Evolutionary conservation across 2,888 invertebrate genomes (phyloP).

Genomic region (Amitus sp.): DNA sequence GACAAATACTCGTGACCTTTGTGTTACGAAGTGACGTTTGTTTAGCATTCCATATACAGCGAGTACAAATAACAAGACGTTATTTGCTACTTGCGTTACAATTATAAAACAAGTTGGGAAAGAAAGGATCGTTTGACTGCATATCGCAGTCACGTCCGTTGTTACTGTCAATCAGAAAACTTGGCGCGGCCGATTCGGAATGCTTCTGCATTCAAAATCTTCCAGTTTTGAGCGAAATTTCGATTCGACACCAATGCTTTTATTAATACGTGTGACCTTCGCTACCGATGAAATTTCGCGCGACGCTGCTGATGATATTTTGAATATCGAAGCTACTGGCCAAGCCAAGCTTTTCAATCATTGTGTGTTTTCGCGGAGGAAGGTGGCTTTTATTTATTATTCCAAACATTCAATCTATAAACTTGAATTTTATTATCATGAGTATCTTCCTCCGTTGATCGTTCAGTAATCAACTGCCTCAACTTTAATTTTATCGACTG

Average conservation of each 20-base stretch:
- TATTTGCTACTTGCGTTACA: slow-evolving; percentile 35
- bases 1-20: slow-evolving; percentile 19
- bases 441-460: slow-evolving; percentile 41
- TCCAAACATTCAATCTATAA: too few species aligned
- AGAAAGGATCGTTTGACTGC: slow-evolving; percentile 42
- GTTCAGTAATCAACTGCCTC: slow-evolving; percentile 43
- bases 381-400: slow-evolving; percentile 30
- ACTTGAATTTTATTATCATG: too few species aligned
- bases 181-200: slow-evolving; percentile 7
- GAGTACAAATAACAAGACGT: slow-evolving; percentile 35
- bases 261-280: slow-evolving; percentile 1
- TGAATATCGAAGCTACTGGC: slow-evolving; percentile 16
- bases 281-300: slow-evolving; percentile 7
- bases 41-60: slow-evolving; percentile 40
- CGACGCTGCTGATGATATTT: not conserved
- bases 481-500: slow-evolving; percentile 51
- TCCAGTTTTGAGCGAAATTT: not conserved
- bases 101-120: slow-evolving; percentile 35
- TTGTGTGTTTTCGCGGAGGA: slow-evolving; percentile 26
- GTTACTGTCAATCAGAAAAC: slow-evolving; percentile 27
- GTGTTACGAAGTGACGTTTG: slow-evolving; percentile 30
- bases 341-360: slow-evolving; percentile 20
- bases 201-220: slow-evolving; percentile 6
- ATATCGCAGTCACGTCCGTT: slow-evolving; percentile 33
- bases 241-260: slow-evolving; percentile 1